Evolutionary conservation across 2,113 vertebrate species (phyloP).

Genomic region (Mola mola): DNA sequence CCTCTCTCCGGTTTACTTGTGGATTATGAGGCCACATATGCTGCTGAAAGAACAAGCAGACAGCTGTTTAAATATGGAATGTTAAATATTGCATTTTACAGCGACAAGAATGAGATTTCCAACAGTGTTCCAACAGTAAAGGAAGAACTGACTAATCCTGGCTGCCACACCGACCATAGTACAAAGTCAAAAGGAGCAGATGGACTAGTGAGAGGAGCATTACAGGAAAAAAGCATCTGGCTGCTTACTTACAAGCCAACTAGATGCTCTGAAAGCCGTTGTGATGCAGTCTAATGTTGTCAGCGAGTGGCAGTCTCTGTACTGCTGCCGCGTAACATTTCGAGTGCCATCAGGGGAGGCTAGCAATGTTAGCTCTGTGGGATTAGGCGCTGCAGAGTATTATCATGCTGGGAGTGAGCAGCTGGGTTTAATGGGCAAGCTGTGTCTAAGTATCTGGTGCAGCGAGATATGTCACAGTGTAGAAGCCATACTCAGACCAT

Average conservation of each 20-base stretch:
- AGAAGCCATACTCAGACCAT: not conserved
- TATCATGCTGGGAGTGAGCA: conserved; percentile 1
- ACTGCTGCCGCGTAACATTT: conserved; percentile 45
- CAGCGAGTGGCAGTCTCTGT: not conserved
- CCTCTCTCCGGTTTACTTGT: not conserved
- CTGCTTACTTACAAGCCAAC: conserved; percentile 37
- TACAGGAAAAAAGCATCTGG: conserved; percentile 57
- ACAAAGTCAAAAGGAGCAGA: conserved; percentile 62
- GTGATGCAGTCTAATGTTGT: conserved; percentile 25
- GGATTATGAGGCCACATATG: not conserved
- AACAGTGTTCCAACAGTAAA: conserved; percentile 10
- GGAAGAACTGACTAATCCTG: conserved; percentile 24
- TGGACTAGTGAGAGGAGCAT: conserved; percentile 55
- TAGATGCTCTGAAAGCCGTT: conserved; percentile 25
- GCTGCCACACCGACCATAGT: conserved; percentile 37
- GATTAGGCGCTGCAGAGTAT: conserved; percentile 10
- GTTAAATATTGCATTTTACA: not conserved
- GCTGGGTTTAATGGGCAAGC: conserved; percentile 13
- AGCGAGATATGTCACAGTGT: conserved; percentile 5
- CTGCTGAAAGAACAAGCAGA: not conserved
- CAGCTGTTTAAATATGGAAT: not conserved
- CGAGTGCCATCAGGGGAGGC: conserved; percentile 5
- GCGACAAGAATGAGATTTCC: not conserved
- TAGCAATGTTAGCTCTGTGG: conserved; percentile 1
- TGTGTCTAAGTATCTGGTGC: too few relatives aligned